Conservation (phyloP, 2,797 vertebrate species). For the Spea hammondii region DNA sequence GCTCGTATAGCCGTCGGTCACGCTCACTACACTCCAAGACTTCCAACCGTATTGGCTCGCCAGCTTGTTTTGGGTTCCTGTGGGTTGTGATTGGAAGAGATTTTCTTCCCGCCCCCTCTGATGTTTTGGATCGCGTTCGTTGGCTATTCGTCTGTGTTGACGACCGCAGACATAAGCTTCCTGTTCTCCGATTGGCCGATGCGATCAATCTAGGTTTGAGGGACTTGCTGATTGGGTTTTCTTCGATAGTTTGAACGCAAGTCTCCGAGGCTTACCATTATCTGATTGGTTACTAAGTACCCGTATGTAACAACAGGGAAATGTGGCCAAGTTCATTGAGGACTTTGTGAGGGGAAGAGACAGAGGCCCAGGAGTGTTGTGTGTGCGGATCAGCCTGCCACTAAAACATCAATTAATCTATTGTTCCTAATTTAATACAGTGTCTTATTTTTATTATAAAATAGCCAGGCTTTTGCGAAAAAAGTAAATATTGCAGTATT, state of each 20-base stretch:
- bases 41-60: slow-evolving; percentile 5
- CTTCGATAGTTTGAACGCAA: slow-evolving; percentile 28
- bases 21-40: neutral
- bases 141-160: slow-evolving; percentile 35
- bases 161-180: slow-evolving; percentile 25
- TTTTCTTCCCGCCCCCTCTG: slow-evolving; percentile 15
- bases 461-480: too few relatives aligned
- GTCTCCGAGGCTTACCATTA: neutral
- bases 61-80: slow-evolving; percentile 36
- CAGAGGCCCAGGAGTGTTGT: neutral
- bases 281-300: slow-evolving; percentile 43
- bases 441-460: too few relatives aligned
- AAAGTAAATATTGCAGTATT: too few relatives aligned
- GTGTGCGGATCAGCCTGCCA: slow-evolving; percentile 8
- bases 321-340: slow-evolving; percentile 51
- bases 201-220: neutral
- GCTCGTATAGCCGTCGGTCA: neutral
- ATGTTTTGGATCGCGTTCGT: slow-evolving; percentile 46
- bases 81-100: slow-evolving; percentile 1
- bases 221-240: slow-evolving; percentile 12
- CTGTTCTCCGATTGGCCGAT: slow-evolving; percentile 10
- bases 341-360: slow-evolving; percentile 39
- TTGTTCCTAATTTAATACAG: too few relatives aligned
- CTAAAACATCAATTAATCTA: neutral
- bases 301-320: slow-evolving; percentile 42